Percentiles rank a stretch among this genome's conserved stretches.
Evolutionary conservation across 2,888 invertebrate species (phyloP).

Genomic region (Euproctis similis): DNA sequence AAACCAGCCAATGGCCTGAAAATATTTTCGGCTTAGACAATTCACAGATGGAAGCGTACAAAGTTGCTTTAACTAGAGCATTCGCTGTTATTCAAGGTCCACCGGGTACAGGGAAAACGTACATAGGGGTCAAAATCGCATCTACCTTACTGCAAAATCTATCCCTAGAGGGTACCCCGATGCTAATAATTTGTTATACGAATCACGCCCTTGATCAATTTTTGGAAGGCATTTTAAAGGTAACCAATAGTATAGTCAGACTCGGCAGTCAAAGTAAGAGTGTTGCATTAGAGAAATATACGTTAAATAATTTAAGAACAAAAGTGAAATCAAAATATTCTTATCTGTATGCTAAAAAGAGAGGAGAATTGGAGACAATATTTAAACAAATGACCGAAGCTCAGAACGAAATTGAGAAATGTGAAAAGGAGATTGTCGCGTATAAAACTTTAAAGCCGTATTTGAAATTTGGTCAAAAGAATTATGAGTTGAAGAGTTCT

Average conservation of each 20-base stretch:
- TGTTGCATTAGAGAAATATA: slow-evolving; percentile 69
- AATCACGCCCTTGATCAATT: slow-evolving; percentile 93
- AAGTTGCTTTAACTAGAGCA: slow-evolving; percentile 81
- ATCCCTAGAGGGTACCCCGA: slow-evolving; percentile 75
- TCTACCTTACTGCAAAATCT: slow-evolving; percentile 79
- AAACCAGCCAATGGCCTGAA: slow-evolving; percentile 63
- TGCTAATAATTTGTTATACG: slow-evolving; percentile 87
- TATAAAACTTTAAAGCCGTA: slow-evolving; percentile 43
- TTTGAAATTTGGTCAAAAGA: slow-evolving; percentile 34
- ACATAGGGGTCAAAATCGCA: slow-evolving; percentile 84
- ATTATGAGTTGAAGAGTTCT: slow-evolving; percentile 32
- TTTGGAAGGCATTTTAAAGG: slow-evolving; percentile 79
- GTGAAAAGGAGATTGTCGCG: slow-evolving; percentile 48
- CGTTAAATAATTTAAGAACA: slow-evolving; percentile 52
- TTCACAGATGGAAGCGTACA: slow-evolving; percentile 80
- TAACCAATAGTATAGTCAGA: slow-evolving; percentile 78
- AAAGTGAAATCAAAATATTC: slow-evolving; percentile 54
- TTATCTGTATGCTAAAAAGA: slow-evolving; percentile 45
- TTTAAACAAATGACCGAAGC: slow-evolving; percentile 50
- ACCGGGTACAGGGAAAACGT: slow-evolving; percentile 92
- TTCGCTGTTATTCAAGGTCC: slow-evolving; percentile 90
- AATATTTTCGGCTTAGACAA: slow-evolving; percentile 73
- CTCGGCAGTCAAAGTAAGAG: slow-evolving; percentile 82
- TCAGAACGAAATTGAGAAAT: slow-evolving; percentile 57
- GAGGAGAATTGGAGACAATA: slow-evolving; percentile 42